These are phyloP conservation scores for Chroicocephalus ridibundus DNA, from an alignment of 2,113 vertebrate species.

Conservation along the genomic window DNA sequence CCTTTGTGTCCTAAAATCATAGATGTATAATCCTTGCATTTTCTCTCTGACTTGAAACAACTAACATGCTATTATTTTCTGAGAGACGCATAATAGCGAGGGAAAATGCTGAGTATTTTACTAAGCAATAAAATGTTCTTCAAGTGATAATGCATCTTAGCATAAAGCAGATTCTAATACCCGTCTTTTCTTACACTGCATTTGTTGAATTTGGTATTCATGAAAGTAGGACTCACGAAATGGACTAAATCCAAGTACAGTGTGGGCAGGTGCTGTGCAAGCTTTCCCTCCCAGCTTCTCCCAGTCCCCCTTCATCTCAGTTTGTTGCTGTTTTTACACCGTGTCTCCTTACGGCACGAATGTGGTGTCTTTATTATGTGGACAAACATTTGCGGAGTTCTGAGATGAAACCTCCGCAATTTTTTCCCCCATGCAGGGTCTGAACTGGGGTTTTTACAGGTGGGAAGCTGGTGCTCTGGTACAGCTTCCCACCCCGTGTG, in stretches of 20 bases:
- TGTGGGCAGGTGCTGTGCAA: background rate
- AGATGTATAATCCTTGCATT: constrained; percentile 59
- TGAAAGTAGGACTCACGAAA: background rate
- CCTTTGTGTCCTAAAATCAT: constrained; percentile 67
- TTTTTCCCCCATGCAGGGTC: background rate
- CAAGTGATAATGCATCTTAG: background rate
- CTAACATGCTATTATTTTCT: constrained; percentile 17
- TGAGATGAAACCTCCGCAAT: background rate
- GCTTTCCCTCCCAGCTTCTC: background rate
- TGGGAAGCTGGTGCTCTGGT: background rate
- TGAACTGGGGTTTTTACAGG: background rate
- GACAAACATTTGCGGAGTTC: background rate
- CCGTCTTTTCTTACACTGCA: background rate
- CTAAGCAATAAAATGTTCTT: constrained; percentile 29
- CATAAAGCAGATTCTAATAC: constrained; percentile 8
- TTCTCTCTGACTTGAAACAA: constrained; percentile 38
- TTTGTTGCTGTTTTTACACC: constrained; percentile 10
- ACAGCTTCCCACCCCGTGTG: background rate
- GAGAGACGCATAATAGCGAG: background rate
- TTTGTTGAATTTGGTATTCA: background rate
- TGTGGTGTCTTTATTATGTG: background rate
- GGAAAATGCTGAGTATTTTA: constrained; percentile 7
- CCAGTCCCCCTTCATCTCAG: background rate
- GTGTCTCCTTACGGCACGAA: background rate
- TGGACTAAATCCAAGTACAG: constrained; percentile 4